A percentile compares a stretch with the other conserved stretches of the same genome.
Conservation (phyloP, 1,140 invertebrate species). For the Meloidogyne exigua region DNA sequence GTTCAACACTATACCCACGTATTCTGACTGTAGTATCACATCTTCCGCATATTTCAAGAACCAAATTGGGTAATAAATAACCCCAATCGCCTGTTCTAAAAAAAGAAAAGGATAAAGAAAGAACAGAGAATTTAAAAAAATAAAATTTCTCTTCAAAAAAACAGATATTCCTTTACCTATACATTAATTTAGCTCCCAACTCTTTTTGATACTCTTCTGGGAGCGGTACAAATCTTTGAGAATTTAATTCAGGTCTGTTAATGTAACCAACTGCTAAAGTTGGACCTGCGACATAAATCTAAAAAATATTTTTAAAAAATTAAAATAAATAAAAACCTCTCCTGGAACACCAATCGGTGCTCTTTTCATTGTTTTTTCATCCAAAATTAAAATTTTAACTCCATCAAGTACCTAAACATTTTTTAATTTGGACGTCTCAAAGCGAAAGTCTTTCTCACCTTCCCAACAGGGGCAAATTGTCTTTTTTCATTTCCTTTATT, state of each 20-base stretch:
- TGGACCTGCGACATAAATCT: constrained; percentile 68
- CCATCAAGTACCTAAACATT: constrained; percentile 60
- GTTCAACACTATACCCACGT: constrained; percentile 68
- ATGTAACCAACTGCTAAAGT: constrained; percentile 67
- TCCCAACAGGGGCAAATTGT: constrained; percentile 67
- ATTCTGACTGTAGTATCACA: constrained; percentile 69
- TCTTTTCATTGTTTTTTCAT: constrained; percentile 62
- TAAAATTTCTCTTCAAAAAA: background rate
- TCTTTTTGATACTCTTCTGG: constrained; percentile 50
- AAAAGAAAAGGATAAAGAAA: background rate
- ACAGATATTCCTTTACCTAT: constrained; percentile 41
- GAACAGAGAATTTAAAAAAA: no score
- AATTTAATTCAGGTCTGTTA: constrained; percentile 67
- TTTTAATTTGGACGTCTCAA: background rate
- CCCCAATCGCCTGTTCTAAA: constrained; percentile 57
- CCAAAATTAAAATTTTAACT: constrained; percentile 66
- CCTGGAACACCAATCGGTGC: constrained; percentile 68
- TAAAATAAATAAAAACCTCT: constrained; percentile 62
- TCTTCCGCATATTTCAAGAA: constrained; percentile 68
- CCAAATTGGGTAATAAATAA: constrained; percentile 66
- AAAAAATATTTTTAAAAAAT: constrained; percentile 10
- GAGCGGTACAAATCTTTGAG: constrained; percentile 64
- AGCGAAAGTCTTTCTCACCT: background rate
- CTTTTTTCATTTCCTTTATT: constrained; percentile 34
- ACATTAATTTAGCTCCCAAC: constrained; percentile 62